Evolutionary conservation across 2,797 vertebrate genomes (phyloP).

Genomic region (Thaleichthys pacificus): DNA sequence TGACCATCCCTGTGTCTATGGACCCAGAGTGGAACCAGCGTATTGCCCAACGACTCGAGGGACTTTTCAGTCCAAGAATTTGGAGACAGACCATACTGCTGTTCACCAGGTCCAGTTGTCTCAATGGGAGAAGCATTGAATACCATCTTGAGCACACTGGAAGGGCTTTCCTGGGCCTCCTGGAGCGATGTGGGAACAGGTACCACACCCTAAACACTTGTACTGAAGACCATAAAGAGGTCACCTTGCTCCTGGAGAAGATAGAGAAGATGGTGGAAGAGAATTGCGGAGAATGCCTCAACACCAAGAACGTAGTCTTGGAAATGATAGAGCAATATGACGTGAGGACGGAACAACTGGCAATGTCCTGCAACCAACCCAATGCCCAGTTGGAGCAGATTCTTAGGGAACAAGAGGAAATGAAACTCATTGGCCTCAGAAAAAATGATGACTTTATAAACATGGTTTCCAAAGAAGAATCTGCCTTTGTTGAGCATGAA

Average conservation of each 20-base stretch:
- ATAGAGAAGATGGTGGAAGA: slow-evolving; percentile 20
- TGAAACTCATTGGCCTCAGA: not conserved
- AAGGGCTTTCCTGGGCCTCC: slow-evolving; percentile 7
- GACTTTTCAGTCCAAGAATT: not conserved
- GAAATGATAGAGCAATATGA: not conserved
- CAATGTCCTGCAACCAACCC: not conserved
- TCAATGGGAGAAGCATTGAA: slow-evolving; percentile 6
- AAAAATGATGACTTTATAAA: too few species aligned
- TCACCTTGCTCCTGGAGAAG: slow-evolving; percentile 20
- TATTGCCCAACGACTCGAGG: not conserved
- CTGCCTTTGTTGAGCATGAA: not conserved
- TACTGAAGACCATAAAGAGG: not conserved
- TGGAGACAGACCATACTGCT: slow-evolving; percentile 34
- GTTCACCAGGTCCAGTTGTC: slow-evolving; percentile 19
- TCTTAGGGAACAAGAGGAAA: not conserved
- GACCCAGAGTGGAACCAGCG: slow-evolving; percentile 11
- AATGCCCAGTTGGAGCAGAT: not conserved
- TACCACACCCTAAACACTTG: slow-evolving; percentile 14
- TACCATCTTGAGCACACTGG: slow-evolving; percentile 5
- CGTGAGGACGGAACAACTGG: not conserved
- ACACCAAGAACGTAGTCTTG: not conserved
- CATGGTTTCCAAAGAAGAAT: too few species aligned
- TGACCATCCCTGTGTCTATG: slow-evolving; percentile 13
- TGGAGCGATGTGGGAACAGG: slow-evolving; percentile 15
- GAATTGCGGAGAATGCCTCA: slow-evolving; percentile 9